Conservation (phyloP, 2,113 vertebrate genomes). For the Brachyhypopomus gauderio region DNA sequence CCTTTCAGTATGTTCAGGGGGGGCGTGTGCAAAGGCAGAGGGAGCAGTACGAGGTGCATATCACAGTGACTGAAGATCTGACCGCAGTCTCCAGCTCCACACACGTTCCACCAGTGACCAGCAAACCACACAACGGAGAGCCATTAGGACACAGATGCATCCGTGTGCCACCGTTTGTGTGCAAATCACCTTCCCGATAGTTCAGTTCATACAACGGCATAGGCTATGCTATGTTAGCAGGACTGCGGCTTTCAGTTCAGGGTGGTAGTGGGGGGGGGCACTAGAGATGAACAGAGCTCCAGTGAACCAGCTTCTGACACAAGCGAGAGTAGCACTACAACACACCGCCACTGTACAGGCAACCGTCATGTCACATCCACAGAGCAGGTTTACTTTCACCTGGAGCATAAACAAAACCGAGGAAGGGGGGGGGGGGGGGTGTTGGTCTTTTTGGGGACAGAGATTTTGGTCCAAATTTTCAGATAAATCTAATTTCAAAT, state of each 20-base stretch:
- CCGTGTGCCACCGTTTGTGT: conserved; percentile 29
- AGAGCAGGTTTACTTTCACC: conserved; percentile 15
- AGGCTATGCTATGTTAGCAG: conserved; percentile 22
- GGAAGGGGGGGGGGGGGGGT: too few species aligned
- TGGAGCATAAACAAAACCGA: not conserved
- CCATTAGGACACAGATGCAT: conserved; percentile 23
- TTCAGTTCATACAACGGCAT: conserved; percentile 36
- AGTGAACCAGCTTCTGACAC: conserved; percentile 26
- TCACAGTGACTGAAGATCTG: conserved; percentile 65
- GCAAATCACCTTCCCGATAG: conserved; percentile 14
- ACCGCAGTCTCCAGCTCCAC: conserved; percentile 32
- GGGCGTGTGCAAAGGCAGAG: conserved; percentile 55
- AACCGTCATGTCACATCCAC: not conserved
- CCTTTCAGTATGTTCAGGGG: conserved; percentile 52
- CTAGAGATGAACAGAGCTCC: not conserved
- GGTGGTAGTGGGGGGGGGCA: not conserved
- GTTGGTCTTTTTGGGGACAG: too few species aligned
- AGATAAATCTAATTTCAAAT: not conserved
- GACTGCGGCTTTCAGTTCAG: conserved; percentile 30
- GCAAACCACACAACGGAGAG: conserved; percentile 11
- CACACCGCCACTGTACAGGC: conserved; percentile 5
- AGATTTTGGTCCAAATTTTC: not conserved
- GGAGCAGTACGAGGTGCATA: conserved; percentile 58
- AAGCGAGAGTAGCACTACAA: not conserved
- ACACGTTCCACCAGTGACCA: conserved; percentile 10